Evolutionary conservation across 2,797 vertebrate genomes (phyloP), one percentile per base, ranked within the genome.

Genomic region (Sebastes cheni): DNA sequence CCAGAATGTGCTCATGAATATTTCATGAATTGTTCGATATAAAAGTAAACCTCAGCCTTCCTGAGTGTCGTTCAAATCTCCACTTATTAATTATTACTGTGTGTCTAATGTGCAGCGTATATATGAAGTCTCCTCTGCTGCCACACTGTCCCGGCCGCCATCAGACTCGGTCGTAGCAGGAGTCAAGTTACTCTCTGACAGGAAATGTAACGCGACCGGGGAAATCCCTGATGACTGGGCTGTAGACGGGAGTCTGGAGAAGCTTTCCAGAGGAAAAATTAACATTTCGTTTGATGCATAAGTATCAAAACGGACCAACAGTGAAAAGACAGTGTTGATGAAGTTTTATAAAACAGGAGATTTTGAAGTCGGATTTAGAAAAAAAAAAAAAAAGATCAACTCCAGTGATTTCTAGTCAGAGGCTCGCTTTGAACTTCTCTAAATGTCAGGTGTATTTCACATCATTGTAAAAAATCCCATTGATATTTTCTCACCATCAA

Each of bases 161-260:
- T 27, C 68, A 56, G 85, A 64, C 32, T 29, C 2, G 22, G 59
- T 66, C 69, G 23, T 8, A 3, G 70, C 32, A 0, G 67, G 89
- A 67, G 72, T 92, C 87, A 0, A 61, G 88, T 91, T 88, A 61
- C 90, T 46, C 30, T 11, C 84, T 74, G 83, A 78, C 86, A 85
- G 88, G 89, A 92, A 91, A 67, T 6, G 69, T 32, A 74, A 58
- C 2, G 78, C 72, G 23, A 23, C 29, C 23, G 12, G 75, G 84
- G 75, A 75, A 79, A 71, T 71, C 85, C 84, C 79, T 32, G 46
- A 30, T 60, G 79, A 46, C 27, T 5, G 36, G 46, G 23, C 67
- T 5, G 56, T 2, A 54, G 79, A 74, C 67, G 4, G 4, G 5
- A 12, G 77, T 72, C 80, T 77, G 79, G 71, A 50, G 29, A 52